Evolutionary conservation across 2,797 vertebrate genomes (phyloP).

Genomic region (Tiaroga cobitis): DNA sequence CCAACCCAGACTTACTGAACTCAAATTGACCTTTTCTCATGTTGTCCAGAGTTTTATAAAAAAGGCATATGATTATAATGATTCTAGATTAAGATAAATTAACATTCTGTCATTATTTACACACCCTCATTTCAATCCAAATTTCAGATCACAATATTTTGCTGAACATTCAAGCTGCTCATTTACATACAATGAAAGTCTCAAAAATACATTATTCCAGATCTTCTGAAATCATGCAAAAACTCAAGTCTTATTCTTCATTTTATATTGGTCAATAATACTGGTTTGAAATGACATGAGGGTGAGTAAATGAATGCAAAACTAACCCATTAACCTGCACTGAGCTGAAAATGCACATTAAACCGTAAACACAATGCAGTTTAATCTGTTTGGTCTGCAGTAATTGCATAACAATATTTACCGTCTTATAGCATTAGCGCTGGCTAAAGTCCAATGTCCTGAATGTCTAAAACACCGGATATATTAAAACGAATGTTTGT

Average conservation of each 20-base stretch:
- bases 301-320: neutral
- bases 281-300: neutral
- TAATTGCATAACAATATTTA: conserved; percentile 22
- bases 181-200: neutral
- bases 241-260: neutral
- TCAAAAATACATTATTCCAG: neutral
- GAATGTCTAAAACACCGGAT: neutral
- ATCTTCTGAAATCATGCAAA: neutral
- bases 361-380: neutral
- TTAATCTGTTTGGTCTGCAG: neutral
- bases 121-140: neutral
- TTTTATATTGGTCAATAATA: neutral
- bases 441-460: neutral
- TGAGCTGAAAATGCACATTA: neutral
- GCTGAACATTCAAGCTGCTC: neutral
- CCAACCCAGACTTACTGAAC: conserved; percentile 2
- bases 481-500: neutral
- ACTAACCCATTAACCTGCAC: neutral
- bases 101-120: neutral
- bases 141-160: neutral
- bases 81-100: neutral
- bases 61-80: neutral
- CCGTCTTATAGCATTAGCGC: conserved; percentile 9
- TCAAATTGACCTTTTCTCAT: neutral
- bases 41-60: neutral